Conservation (phyloP, 2,888 invertebrate species). For the Acronicta aceris region DNA sequence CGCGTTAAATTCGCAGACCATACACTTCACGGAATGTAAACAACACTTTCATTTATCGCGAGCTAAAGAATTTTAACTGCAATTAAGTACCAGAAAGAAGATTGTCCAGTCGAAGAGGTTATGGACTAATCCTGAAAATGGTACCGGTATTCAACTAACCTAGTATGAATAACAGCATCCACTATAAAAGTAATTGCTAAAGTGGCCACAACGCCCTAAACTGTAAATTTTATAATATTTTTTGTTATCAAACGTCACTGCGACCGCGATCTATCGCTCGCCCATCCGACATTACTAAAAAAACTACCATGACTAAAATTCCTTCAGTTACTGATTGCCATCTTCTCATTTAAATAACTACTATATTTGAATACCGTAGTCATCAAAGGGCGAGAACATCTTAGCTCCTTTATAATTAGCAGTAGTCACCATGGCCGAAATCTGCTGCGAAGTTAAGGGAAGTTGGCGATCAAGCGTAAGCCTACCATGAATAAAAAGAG, state of each 20-base stretch:
- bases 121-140: conserved; percentile 53
- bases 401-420: no score
- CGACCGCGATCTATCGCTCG: conserved; percentile 60
- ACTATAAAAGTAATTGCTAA: conserved; percentile 22
- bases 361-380: no score
- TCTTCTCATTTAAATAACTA: conserved; percentile 1
- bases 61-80: conserved; percentile 70
- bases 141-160: conserved; percentile 30
- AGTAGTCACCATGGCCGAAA: no score
- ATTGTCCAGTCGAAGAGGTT: conserved; percentile 75
- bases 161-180: conserved; percentile 6
- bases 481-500: no score
- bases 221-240: conserved; percentile 48
- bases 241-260: conserved; percentile 59
- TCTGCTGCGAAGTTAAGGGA: no score
- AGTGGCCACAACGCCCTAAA: conserved; percentile 46
- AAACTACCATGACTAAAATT: conserved; percentile 57
- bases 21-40: conserved; percentile 79
- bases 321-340: conserved; percentile 46
- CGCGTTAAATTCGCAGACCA: conserved; percentile 59
- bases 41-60: conserved; percentile 80
- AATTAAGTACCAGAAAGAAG: conserved; percentile 71
- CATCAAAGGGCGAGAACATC: no score
- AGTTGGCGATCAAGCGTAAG: no score
- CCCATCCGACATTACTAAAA: conserved; percentile 74